Evolutionary conservation across 2,888 invertebrate species (phyloP).

Genomic region (Ypsolopha scabrella): DNA sequence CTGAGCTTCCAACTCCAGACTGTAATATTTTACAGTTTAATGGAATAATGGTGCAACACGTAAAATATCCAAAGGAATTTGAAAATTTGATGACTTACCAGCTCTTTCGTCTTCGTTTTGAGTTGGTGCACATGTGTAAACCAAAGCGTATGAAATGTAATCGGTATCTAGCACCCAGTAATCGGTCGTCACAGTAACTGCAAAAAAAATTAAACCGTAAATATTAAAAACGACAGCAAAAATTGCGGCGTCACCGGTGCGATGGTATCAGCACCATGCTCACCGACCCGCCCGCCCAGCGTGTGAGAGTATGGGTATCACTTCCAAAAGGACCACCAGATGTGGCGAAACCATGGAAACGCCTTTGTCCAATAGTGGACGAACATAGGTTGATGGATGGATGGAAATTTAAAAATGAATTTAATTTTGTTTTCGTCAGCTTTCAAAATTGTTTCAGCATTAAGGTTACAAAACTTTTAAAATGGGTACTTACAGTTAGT

Average conservation of each 20-base stretch:
- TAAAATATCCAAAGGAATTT: constrained; percentile 11
- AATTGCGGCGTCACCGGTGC: no score
- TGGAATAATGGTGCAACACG: constrained; percentile 35
- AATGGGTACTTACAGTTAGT: constrained; percentile 32
- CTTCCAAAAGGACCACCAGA: no score
- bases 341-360: no score
- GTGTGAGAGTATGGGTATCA: no score
- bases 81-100: constrained; percentile 22
- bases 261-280: no score
- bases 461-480: constrained; percentile 18
- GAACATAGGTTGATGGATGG: no score
- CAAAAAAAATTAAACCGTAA: constrained; percentile 67
- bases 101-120: constrained; percentile 30
- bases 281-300: no score
- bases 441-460: no score
- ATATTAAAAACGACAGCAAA: no score
- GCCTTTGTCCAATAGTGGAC: no score
- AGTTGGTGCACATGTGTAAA: constrained; percentile 10
- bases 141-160: constrained; percentile 65
- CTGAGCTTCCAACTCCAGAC: constrained; percentile 39
- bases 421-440: no score
- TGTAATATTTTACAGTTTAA: constrained; percentile 16
- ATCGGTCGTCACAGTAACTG: constrained; percentile 67
- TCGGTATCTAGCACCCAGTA: constrained; percentile 69
- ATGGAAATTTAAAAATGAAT: no score